Conservation (phyloP, 2,113 vertebrate genomes). For the Amblyopsis rosae region DNA sequence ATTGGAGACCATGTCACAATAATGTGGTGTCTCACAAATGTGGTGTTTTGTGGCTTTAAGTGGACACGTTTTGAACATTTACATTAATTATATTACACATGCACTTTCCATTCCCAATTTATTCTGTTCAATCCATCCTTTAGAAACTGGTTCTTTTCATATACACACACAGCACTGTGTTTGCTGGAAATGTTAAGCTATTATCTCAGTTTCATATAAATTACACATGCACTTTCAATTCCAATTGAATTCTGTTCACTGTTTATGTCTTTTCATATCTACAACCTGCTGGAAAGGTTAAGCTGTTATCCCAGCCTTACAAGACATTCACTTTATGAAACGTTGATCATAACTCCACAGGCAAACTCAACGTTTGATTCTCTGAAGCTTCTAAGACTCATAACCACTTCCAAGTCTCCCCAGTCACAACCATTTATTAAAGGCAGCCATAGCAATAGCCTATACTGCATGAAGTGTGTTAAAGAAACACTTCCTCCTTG, state of each 20-base stretch:
- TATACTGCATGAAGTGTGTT: conserved; percentile 30
- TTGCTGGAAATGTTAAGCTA: conserved; percentile 12
- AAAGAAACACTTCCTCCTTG: conserved; percentile 50
- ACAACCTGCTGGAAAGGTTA: conserved; percentile 10
- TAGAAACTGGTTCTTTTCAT: conserved; percentile 7
- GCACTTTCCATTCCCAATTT: background rate
- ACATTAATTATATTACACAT: background rate
- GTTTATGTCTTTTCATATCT: conserved; percentile 7
- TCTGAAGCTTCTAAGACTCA: conserved; percentile 48
- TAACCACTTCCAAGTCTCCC: conserved; percentile 46
- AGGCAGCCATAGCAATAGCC: conserved; percentile 14
- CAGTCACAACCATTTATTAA: conserved; percentile 60
- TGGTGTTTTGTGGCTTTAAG: background rate
- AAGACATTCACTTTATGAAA: conserved; percentile 52
- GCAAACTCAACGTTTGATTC: conserved; percentile 62
- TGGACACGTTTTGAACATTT: background rate
- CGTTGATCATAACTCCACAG: conserved; percentile 59
- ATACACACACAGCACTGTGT: conserved; percentile 27
- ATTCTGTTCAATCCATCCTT: background rate
- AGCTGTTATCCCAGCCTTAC: background rate
- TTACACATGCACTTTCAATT: background rate
- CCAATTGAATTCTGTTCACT: background rate
- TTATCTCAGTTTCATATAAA: background rate
- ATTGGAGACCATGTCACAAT: background rate
- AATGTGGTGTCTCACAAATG: no score